Conservation (phyloP, 2,888 invertebrate genomes). For the Buathra laborator region DNA sequence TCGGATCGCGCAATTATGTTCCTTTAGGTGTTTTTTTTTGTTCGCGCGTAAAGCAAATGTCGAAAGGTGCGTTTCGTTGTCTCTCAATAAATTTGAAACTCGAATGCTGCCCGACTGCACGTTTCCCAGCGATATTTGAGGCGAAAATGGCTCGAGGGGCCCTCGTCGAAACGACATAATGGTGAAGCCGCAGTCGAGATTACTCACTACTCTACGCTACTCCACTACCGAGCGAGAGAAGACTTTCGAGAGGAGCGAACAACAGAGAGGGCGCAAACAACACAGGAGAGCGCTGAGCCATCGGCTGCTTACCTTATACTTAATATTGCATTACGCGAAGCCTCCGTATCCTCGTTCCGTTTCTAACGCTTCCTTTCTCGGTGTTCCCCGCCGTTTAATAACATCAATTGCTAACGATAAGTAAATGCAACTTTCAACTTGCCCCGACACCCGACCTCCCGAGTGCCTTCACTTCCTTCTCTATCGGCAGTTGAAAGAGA, state of each 20-base stretch:
- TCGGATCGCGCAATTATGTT: neutral
- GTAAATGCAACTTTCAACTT: neutral
- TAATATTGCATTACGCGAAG: conserved; percentile 81
- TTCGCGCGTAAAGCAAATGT: neutral
- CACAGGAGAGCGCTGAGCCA: neutral
- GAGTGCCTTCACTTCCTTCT: neutral
- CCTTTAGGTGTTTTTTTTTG: neutral
- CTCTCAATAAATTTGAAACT: conserved; percentile 61
- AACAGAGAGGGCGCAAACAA: conserved; percentile 31
- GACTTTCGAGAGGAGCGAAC: conserved; percentile 41
- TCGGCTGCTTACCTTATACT: conserved; percentile 79
- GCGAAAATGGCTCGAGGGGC: conserved; percentile 60
- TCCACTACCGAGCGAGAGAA: neutral
- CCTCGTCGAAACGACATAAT: conserved; percentile 76
- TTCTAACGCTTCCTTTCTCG: neutral
- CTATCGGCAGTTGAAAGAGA: neutral
- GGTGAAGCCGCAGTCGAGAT: conserved; percentile 72
- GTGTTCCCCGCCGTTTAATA: neutral
- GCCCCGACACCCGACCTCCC: neutral
- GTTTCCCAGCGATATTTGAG: conserved; percentile 52
- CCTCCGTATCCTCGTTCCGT: conserved; percentile 42
- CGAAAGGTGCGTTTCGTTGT: conserved; percentile 53
- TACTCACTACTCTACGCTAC: conserved; percentile 50
- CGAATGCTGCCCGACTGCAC: conserved; percentile 45
- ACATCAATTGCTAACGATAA: neutral